Conservation (phyloP, 2,797 vertebrate species). For the Alcedo quadribrachys region DNA sequence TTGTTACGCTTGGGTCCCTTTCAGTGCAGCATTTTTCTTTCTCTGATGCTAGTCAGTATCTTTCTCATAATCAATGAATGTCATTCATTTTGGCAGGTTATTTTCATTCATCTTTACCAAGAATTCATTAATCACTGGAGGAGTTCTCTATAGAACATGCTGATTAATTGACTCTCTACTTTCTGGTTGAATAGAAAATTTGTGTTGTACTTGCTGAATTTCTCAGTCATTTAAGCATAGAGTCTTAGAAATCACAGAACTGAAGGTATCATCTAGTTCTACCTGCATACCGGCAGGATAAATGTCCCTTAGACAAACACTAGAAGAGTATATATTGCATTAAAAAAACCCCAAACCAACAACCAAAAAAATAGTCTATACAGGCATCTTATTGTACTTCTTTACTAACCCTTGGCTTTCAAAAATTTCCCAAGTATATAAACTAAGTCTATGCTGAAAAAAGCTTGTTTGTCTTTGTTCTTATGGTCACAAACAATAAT, state of each 20-base stretch:
- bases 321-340: not conserved
- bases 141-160: conserved; percentile 33
- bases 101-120: conserved; percentile 64
- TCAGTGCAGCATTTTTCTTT: conserved; percentile 35
- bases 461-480: not conserved
- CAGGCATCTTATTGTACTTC: not conserved
- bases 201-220: conserved; percentile 8
- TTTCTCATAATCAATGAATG: conserved; percentile 58
- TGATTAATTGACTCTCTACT: conserved; percentile 46
- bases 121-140: conserved; percentile 50
- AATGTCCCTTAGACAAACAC: not conserved
- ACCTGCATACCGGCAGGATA: not conserved
- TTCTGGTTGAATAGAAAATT: conserved; percentile 29
- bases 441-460: not conserved
- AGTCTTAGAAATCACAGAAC: not conserved
- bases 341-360: too few relatives aligned
- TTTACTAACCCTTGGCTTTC: not conserved
- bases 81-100: conserved; percentile 37
- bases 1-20: not conserved
- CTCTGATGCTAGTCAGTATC: conserved; percentile 18
- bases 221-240: conserved; percentile 29
- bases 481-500: not conserved
- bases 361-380: not conserved
- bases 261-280: not conserved
- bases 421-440: not conserved